Conservation (phyloP, 2,797 vertebrate species). For the Pangasius djambal region DNA sequence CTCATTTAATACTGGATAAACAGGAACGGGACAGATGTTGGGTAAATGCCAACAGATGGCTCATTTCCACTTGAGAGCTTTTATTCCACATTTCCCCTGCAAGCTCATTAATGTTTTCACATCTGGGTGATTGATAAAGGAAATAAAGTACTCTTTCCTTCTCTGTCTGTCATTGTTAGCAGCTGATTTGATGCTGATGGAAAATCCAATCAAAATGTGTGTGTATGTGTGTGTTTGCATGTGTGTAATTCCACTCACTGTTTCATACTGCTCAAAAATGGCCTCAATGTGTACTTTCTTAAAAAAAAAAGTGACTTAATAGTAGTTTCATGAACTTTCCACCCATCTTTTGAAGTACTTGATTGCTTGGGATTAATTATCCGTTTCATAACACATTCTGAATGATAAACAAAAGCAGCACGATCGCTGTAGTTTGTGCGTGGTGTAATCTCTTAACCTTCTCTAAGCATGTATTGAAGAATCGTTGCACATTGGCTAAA, state of each 20-base stretch:
- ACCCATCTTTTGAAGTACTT: not conserved
- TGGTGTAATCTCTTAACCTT: not conserved
- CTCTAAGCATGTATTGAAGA: not conserved
- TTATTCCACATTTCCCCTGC: constrained; percentile 39
- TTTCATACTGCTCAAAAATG: not conserved
- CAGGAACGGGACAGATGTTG: constrained; percentile 40
- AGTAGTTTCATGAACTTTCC: not conserved
- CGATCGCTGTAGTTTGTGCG: not conserved
- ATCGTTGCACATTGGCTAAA: constrained; percentile 27
- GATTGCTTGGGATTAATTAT: constrained; percentile 13
- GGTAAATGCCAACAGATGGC: constrained; percentile 48
- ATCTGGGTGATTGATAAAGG: constrained; percentile 37
- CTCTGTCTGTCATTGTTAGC: not conserved
- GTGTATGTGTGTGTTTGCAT: not conserved
- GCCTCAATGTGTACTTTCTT: not conserved
- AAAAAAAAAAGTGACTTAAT: not conserved
- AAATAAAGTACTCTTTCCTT: constrained; percentile 29
- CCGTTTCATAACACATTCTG: not conserved
- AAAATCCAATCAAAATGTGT: not conserved
- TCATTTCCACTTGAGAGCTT: constrained; percentile 45
- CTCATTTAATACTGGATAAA: constrained; percentile 16
- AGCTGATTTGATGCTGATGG: constrained; percentile 3
- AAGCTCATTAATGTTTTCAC: constrained; percentile 45
- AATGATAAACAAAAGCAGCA: not conserved
- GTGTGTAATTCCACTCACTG: not conserved